Base-by-base conservation (phyloP, 2,797 vertebrate species). In the Graptemys geographica region DNA sequence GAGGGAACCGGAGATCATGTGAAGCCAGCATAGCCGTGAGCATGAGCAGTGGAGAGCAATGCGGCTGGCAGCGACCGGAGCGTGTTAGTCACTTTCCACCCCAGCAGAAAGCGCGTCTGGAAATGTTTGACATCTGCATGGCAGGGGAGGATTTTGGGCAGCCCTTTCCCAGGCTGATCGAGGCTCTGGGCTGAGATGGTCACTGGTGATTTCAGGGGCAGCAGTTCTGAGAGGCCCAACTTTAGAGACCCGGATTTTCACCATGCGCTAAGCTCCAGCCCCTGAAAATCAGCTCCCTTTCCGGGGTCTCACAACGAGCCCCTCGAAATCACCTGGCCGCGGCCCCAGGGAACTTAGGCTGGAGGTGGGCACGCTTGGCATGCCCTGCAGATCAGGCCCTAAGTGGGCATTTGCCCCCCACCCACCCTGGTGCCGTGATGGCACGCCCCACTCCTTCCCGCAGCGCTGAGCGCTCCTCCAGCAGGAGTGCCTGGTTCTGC, bases 361-460 rank as follows among this genome's bases (percentile, higher is more conserved):
- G 21, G 7, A 37, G 18, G 8, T 8, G 33, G 15, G n/a, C 15
- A 21, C 4, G 8, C 33, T 37, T 5, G n/a, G n/a, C 18, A 18
- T 23, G 5, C 33, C 19, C 15, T n/a, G 13, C 16, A 37, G 16
- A 69, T 8, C 33, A 21, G 15, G 13, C 28, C 33, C 33, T n/a
- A 65, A 16, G 69, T 5, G 37, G n/a, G 19, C 37, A 4, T 72
- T 21, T 41, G 9, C 37, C n/a, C 69, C 18, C 37, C 19, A 6
- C 8, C 65, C 15, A 13, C n/a, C 18, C n/a, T 19, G 19, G 8
- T 37, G n/a, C 10, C 19, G 8, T 5, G 7, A 2, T 1, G 13
- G 18, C n/a, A 5, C 21, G 21, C 37, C 19, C 10, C 37, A 5
- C 6, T 13, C 19, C 41, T 18, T 18, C 31, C 28, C 6, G 3